Conservation (phyloP, 2,888 invertebrate genomes). For the Eutolmus rufibarbis region DNA sequence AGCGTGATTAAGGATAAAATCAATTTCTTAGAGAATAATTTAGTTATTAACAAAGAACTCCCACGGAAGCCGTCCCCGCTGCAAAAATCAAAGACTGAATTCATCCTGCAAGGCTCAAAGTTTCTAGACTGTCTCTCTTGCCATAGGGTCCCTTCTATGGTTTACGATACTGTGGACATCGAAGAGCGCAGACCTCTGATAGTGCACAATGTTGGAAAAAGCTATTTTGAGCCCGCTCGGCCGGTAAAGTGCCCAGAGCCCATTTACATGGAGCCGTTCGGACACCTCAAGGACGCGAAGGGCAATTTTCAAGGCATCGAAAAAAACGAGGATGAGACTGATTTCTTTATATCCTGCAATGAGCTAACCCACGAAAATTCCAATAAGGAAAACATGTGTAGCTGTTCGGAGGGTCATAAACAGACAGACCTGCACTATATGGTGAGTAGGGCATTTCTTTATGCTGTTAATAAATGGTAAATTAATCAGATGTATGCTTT, state of each 20-base stretch:
- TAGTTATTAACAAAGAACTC: slow-evolving; percentile 52
- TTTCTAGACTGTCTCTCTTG: slow-evolving; percentile 51
- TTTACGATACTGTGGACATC: slow-evolving; percentile 50
- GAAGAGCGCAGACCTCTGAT: slow-evolving; percentile 48
- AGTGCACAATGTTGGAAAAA: slow-evolving; percentile 41
- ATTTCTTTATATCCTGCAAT: slow-evolving; percentile 35
- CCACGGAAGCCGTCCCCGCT: slow-evolving; percentile 50
- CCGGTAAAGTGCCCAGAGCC: slow-evolving; percentile 48
- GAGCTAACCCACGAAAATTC: neutral
- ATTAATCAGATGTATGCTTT: no score
- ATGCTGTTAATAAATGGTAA: neutral
- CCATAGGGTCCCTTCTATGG: slow-evolving; percentile 49
- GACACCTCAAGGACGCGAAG: slow-evolving; percentile 49
- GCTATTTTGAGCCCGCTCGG: slow-evolving; percentile 29
- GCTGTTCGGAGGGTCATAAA: slow-evolving; percentile 50
- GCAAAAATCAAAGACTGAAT: slow-evolving; percentile 51
- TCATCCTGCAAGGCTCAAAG: slow-evolving; percentile 49
- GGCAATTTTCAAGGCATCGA: neutral
- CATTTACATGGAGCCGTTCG: slow-evolving; percentile 54
- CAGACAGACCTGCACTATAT: slow-evolving; percentile 52
- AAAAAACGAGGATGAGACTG: slow-evolving; percentile 32
- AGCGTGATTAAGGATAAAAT: slow-evolving; percentile 51
- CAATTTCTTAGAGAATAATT: slow-evolving; percentile 50
- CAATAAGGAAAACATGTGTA: slow-evolving; percentile 47
- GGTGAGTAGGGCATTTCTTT: slow-evolving; percentile 48